phyloP scores from a whole-genome alignment of 2,113 vertebrate species.

The Stictonetta naevosa region DNA sequence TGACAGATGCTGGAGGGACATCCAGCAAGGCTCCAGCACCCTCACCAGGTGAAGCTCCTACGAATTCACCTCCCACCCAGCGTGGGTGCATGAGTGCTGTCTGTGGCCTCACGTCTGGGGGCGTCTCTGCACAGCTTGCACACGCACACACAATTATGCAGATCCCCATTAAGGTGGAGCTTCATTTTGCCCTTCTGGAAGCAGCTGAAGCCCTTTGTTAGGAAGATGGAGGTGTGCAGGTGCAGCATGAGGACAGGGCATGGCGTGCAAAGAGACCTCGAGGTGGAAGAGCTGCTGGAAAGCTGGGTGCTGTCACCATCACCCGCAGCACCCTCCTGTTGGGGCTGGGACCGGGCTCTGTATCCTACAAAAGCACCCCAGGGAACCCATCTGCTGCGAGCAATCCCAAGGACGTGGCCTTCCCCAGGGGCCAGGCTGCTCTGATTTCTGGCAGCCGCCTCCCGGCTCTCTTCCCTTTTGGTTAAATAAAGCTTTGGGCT shows the following conservation, averaged over 20 bases:
- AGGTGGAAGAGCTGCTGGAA: neutral
- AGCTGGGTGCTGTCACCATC: rapidly evolving
- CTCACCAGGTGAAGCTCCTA: neutral
- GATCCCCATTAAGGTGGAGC: neutral
- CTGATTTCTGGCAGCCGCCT: slow-evolving; percentile 32
- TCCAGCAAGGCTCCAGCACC: neutral
- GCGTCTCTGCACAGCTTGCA: neutral
- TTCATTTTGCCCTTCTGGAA: neutral
- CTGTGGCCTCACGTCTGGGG: neutral
- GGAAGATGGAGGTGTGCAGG: neutral
- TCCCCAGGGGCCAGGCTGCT: neutral
- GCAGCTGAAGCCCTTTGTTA: neutral
- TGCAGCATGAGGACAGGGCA: neutral
- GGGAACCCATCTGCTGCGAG: neutral
- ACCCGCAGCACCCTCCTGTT: rapidly evolving
- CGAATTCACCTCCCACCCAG: neutral
- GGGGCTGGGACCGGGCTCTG: neutral
- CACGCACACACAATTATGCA: neutral
- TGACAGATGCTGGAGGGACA: neutral
- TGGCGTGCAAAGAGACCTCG: rapidly evolving
- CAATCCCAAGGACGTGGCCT: neutral
- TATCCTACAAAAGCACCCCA: neutral
- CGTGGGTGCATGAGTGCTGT: neutral
- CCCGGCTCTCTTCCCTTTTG: neutral
- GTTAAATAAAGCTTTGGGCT: slow-evolving; percentile 61